Evolutionary conservation across 2,888 invertebrate genomes (phyloP).

Genomic region (Rhimphoctona megacephalus): DNA sequence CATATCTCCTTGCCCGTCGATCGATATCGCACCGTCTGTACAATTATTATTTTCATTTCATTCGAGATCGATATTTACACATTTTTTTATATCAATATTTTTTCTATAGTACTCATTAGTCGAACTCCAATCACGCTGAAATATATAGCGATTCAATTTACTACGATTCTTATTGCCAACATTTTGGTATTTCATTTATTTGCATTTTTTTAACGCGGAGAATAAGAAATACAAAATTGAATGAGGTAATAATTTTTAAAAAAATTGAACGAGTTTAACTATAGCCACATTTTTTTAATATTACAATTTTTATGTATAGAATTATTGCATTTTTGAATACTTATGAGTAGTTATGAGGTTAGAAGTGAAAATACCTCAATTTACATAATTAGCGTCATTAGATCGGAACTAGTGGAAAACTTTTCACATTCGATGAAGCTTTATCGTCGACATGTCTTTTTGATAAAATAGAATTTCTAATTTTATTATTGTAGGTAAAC

Average conservation of each 20-base stretch:
- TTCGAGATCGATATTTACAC: constrained; percentile 46
- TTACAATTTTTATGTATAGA: neutral
- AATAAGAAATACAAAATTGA: too few relatives aligned
- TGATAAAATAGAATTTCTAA: neutral
- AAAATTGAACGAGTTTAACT: neutral
- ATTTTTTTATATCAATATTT: constrained; percentile 27
- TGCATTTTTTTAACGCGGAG: too few relatives aligned
- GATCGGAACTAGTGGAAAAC: neutral
- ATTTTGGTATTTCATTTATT: neutral
- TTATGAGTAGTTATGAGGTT: neutral
- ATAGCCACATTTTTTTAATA: neutral
- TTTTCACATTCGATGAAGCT: neutral
- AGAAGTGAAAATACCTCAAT: neutral
- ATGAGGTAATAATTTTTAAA: neutral
- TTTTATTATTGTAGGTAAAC: neutral
- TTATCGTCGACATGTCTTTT: neutral
- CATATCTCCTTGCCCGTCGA: constrained; percentile 36
- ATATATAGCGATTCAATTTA: neutral
- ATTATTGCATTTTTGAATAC: neutral
- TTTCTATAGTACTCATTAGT: constrained; percentile 37
- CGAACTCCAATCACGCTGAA: constrained; percentile 21
- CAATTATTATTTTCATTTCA: constrained; percentile 49
- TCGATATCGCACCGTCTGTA: constrained; percentile 34
- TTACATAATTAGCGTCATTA: neutral
- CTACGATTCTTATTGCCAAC: neutral